Conservation (phyloP, 2,797 vertebrate species). For the Muscicapa striata region DNA sequence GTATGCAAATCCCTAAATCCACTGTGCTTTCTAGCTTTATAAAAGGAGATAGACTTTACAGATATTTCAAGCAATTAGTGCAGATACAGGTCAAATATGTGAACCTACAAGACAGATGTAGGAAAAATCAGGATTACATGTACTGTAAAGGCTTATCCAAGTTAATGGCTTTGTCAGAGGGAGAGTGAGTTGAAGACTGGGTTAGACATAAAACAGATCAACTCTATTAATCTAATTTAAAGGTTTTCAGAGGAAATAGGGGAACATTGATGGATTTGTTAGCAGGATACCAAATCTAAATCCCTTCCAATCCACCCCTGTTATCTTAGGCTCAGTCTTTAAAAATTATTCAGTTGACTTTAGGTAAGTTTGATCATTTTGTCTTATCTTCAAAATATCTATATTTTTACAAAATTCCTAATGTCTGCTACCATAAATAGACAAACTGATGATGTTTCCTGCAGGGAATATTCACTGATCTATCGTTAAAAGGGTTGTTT, state of each 20-base stretch:
- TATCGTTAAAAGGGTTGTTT: background rate
- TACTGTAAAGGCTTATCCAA: conserved; percentile 31
- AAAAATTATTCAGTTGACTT: conserved; percentile 40
- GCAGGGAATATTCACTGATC: background rate
- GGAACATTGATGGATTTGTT: conserved; percentile 62
- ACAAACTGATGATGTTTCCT: background rate
- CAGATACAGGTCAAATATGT: conserved; percentile 3
- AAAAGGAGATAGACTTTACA: conserved; percentile 2
- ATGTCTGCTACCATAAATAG: conserved; percentile 3
- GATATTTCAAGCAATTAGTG: conserved; percentile 49
- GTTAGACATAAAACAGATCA: conserved; percentile 49
- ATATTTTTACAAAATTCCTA: background rate
- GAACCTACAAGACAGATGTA: conserved; percentile 32
- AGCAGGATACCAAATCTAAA: conserved; percentile 34
- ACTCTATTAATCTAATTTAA: conserved; percentile 64
- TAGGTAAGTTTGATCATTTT: conserved; percentile 4
- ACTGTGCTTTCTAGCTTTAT: background rate
- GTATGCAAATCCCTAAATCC: conserved; percentile 50
- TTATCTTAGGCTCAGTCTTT: conserved; percentile 28
- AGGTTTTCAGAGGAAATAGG: conserved; percentile 50
- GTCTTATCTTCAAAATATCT: conserved; percentile 24
- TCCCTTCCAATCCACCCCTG: conserved; percentile 27
- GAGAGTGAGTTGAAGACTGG: conserved; percentile 13
- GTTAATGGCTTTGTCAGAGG: conserved; percentile 58
- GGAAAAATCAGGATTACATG: conserved; percentile 15